These are phyloP conservation scores for Anguilla marmorata DNA, from an alignment of 2,797 vertebrate genomes.

Conservation along the genomic window DNA sequence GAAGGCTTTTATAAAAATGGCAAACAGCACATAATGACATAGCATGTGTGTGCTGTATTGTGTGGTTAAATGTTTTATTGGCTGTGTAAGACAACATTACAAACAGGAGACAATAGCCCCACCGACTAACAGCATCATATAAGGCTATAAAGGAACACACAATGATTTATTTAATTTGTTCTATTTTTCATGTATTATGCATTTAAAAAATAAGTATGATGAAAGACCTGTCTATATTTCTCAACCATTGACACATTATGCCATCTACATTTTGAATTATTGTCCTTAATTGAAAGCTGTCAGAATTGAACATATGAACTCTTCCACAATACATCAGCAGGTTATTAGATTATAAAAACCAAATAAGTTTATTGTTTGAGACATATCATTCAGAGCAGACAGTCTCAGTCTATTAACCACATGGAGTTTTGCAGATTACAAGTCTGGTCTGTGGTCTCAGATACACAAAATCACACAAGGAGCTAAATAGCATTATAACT, in stretches of 20 bases:
- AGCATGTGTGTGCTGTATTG: slow-evolving; percentile 10
- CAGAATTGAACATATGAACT: slow-evolving; percentile 12
- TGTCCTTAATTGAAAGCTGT: slow-evolving; percentile 37
- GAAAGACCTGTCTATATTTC: slow-evolving; percentile 7
- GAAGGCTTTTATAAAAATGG: slow-evolving; percentile 15
- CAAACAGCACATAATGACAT: slow-evolving; percentile 21
- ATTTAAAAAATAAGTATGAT: neutral
- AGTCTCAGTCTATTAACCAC: slow-evolving; percentile 43
- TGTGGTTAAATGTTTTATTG: slow-evolving; percentile 33
- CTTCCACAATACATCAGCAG: slow-evolving; percentile 22
- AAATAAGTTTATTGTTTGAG: slow-evolving; percentile 41
- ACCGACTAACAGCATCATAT: slow-evolving; percentile 14
- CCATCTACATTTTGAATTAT: slow-evolving; percentile 33
- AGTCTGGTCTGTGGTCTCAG: slow-evolving; percentile 18
- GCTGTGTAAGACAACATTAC: slow-evolving; percentile 16
- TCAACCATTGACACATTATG: neutral
- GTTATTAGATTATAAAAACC: slow-evolving; percentile 29
- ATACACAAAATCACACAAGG: slow-evolving; percentile 21
- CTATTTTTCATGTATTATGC: neutral
- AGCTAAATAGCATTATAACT: slow-evolving; percentile 19
- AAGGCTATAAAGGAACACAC: slow-evolving; percentile 13
- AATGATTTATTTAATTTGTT: neutral
- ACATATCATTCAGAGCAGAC: slow-evolving; percentile 26
- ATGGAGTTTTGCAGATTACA: slow-evolving; percentile 39
- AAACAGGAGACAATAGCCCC: slow-evolving; percentile 21